Conservation (phyloP, 2,113 vertebrate species). For the Malaclemys terrapin region DNA sequence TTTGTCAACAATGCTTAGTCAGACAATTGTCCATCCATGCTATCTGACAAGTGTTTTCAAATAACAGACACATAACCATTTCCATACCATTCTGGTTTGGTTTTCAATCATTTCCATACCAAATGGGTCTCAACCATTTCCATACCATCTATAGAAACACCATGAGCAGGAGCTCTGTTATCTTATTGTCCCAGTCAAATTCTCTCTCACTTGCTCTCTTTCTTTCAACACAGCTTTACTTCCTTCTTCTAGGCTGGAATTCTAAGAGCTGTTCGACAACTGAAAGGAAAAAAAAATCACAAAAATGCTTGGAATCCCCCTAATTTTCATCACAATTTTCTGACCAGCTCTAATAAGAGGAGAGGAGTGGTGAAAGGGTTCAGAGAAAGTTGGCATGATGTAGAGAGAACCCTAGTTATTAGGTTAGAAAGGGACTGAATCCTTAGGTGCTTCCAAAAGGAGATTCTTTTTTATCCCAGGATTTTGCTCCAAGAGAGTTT, state of each 20-base stretch:
- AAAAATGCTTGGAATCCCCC: not conserved
- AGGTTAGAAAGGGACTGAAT: slow-evolving; percentile 63
- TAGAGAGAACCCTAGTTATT: not conserved
- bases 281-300: not conserved
- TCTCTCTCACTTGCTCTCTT: not conserved
- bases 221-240: not conserved
- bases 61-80: not conserved
- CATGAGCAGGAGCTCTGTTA: slow-evolving; percentile 22
- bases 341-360: not conserved
- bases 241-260: not conserved
- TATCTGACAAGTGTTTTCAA: not conserved
- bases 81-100: not conserved
- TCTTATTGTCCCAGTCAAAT: slow-evolving; percentile 14
- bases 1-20: not conserved
- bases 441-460: slow-evolving; percentile 43
- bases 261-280: not conserved
- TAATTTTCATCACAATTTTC: not conserved
- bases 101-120: not conserved
- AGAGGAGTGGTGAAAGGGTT: slow-evolving; percentile 15
- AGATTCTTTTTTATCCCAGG: slow-evolving; percentile 48
- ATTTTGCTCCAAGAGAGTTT: not conserved
- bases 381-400: not conserved
- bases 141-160: not conserved
- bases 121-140: not conserved
- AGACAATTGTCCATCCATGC: not conserved